Conservation (phyloP, 2,113 vertebrate species). For the Zootoca vivipara region DNA sequence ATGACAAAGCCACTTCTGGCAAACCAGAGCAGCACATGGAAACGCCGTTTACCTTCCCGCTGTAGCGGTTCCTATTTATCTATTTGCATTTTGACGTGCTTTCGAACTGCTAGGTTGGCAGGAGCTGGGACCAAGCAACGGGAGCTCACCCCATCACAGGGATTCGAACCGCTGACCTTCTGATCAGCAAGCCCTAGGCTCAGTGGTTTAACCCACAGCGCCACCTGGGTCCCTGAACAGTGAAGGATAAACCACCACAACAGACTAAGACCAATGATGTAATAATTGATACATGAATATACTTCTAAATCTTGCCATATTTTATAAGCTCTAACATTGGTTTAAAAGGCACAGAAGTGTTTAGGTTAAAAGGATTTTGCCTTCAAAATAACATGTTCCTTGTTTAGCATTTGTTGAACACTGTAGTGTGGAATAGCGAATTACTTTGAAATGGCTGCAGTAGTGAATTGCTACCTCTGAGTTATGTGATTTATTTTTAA, state of each 20-base stretch:
- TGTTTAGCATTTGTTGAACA: conserved; percentile 25
- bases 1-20: too few species aligned
- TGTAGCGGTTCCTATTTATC: too few species aligned
- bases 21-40: too few species aligned
- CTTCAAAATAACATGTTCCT: conserved; percentile 34
- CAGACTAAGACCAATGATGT: conserved; percentile 53
- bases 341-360: conserved; percentile 33
- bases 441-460: conserved; percentile 15
- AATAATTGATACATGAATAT: not conserved
- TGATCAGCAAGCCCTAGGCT: too few species aligned
- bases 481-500: not conserved
- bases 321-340: not conserved
- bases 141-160: too few species aligned
- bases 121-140: too few species aligned
- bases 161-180: too few species aligned
- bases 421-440: not conserved
- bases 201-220: too few species aligned
- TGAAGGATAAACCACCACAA: conserved; percentile 40
- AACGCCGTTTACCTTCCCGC: too few species aligned
- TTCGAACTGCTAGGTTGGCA: too few species aligned
- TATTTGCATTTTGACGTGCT: too few species aligned
- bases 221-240: too few species aligned
- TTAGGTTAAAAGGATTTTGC: conserved; percentile 49
- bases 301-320: not conserved
- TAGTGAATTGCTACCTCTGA: not conserved